Evolutionary conservation across 2,888 invertebrate species (phyloP).

Genomic region (Epistrophe grossulariae): DNA sequence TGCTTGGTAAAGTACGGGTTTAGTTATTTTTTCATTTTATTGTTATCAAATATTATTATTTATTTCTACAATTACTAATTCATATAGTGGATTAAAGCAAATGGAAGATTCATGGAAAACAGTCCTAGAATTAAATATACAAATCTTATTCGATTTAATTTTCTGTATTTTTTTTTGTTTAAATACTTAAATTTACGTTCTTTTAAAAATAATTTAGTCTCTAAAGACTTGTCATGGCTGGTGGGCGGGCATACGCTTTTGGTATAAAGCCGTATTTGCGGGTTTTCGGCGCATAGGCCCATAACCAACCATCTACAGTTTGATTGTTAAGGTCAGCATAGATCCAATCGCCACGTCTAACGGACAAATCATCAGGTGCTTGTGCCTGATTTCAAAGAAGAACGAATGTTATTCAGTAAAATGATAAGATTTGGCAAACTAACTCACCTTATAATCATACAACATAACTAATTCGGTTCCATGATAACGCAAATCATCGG

Average conservation of each 20-base stretch:
- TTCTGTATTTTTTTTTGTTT: slow-evolving; percentile 38
- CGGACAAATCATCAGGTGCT: slow-evolving; percentile 96
- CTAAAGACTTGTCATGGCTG: slow-evolving; percentile 92
- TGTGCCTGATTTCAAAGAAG: slow-evolving; percentile 87
- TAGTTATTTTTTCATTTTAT: not conserved
- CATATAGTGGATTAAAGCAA: slow-evolving; percentile 47
- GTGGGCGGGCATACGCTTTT: slow-evolving; percentile 96
- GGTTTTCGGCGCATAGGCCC: slow-evolving; percentile 97
- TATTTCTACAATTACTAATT: slow-evolving; percentile 36
- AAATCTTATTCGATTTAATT: slow-evolving; percentile 40
- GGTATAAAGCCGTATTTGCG: slow-evolving; percentile 97
- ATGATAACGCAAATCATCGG: slow-evolving; percentile 90
- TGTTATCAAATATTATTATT: slow-evolving; percentile 27
- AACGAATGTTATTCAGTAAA: not conserved
- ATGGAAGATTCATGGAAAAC: slow-evolving; percentile 41
- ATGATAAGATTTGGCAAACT: not conserved
- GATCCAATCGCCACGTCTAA: slow-evolving; percentile 96
- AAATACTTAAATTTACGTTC: slow-evolving; percentile 59
- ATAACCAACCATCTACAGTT: slow-evolving; percentile 97
- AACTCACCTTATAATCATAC: slow-evolving; percentile 93
- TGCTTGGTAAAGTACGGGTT: slow-evolving; percentile 24
- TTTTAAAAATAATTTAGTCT: slow-evolving; percentile 8
- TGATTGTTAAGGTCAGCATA: slow-evolving; percentile 97
- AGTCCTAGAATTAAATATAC: slow-evolving; percentile 64
- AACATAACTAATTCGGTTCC: slow-evolving; percentile 97